These are phyloP conservation scores for Chloropsis cyanopogon DNA, from an alignment of 2,113 vertebrate genomes.

Conservation along the genomic window DNA sequence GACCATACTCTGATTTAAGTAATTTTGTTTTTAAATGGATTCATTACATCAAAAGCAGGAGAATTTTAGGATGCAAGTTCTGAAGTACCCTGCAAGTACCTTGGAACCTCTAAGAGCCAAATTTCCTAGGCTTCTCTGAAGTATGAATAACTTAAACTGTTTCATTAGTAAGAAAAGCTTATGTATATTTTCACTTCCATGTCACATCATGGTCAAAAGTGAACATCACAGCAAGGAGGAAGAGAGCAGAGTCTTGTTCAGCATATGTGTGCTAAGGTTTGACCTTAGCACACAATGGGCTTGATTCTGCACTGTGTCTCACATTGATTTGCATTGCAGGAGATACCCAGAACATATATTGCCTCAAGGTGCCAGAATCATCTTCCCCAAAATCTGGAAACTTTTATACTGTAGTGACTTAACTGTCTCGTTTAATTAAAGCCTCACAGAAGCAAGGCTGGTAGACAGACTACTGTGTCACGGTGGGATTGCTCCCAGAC, in stretches of 20 bases:
- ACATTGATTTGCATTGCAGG: not conserved
- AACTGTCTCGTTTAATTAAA: not conserved
- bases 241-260: not conserved
- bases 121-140: not conserved
- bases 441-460: not conserved
- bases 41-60: not conserved
- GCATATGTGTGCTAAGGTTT: not conserved
- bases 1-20: not conserved
- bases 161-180: not conserved
- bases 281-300: not conserved
- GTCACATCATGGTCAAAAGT: not conserved
- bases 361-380: not conserved
- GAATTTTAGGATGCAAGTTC: not conserved
- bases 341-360: not conserved
- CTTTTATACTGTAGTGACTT: not conserved
- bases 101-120: not conserved
- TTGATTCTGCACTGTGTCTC: not conserved
- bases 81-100: not conserved
- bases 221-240: not conserved
- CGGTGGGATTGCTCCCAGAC: not conserved
- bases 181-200: not conserved
- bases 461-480: not conserved
- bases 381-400: not conserved
- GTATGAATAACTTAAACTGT: not conserved
- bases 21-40: not conserved